These are phyloP conservation scores for Antigone vipio DNA, from an alignment of 2,113 vertebrate species.

Conservation along the genomic window DNA sequence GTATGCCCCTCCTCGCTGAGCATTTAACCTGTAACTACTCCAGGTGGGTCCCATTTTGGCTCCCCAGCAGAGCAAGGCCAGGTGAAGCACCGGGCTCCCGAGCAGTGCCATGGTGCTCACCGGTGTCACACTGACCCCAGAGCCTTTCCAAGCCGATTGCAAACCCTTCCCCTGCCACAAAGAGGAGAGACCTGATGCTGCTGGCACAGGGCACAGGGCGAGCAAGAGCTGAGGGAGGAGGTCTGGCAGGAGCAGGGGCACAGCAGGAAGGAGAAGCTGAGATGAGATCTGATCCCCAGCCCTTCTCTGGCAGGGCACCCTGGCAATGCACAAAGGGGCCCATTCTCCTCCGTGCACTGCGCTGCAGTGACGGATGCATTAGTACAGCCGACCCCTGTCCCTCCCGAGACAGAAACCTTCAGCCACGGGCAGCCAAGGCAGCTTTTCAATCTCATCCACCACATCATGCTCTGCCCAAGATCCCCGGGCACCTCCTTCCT, in stretches of 20 bases:
- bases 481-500: not conserved
- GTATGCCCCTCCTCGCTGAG: not conserved
- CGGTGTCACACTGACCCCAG: not conserved
- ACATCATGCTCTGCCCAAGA: not conserved
- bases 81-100: not conserved
- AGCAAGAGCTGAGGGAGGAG: not conserved
- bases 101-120: not conserved
- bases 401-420: not conserved
- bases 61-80: not conserved
- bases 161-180: not conserved
- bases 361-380: not conserved
- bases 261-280: not conserved
- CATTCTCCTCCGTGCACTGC: not conserved
- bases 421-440: not conserved
- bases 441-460: not conserved
- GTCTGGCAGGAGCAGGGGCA: not conserved
- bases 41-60: not conserved
- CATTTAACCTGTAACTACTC: not conserved
- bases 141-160: not conserved
- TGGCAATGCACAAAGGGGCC: not conserved
- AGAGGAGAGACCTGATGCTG: not conserved
- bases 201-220: not conserved
- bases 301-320: not conserved
- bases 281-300: conserved; percentile 5
- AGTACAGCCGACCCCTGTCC: not conserved